Base-by-base conservation (phyloP, 1,140 invertebrate genomes). In the Fragariocoptes setiger region DNA sequence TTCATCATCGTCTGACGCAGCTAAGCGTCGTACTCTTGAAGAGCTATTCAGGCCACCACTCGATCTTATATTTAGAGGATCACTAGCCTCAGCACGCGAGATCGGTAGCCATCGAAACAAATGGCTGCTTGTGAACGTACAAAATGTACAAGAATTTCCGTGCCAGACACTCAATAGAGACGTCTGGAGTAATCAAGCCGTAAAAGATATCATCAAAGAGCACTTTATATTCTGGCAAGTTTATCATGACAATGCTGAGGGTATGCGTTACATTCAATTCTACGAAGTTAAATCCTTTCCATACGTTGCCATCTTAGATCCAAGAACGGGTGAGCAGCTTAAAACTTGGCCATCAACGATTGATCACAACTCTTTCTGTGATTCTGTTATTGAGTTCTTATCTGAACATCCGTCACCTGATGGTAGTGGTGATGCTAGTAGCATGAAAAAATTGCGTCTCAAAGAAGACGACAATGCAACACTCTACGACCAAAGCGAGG, bases 191-290 rank as follows among this genome's bases (percentile, higher is more conserved):
- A 65, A 68, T 46, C 53, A 55, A 39, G 62, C 67, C 43, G 65
- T 76, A 1, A 67, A 70, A 43, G 62, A 63, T 37, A 60, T 77
- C 37, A 55, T 76, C 16, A 64, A 64, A 39, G 62, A 70, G 46
- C 66, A 73, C 55, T 76, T 77, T 53, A 56, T 75, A n/a, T 65
- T 77, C 46, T 76, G 72, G 72, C 74, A 76, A 63, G 71, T 73
- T 19, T 68, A 72, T 47, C 63, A 66, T 41, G 70, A 71, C 51
- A 66, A 67, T 43, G 58, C 60, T 4, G 72, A 76, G 47, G 74
- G 74, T 8, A 57, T 62, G 17, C 59, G 69, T 17, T 74, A 70
- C 48, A 65, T 66, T 42, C 65, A 68, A 46, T 75, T 76, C 52
- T 76, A 76, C 51, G 65, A 67, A 19, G 64, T 74, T 17, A 51